Base-by-base conservation (phyloP, 2,888 invertebrate species). In the Dolichopus griseipennis region DNA sequence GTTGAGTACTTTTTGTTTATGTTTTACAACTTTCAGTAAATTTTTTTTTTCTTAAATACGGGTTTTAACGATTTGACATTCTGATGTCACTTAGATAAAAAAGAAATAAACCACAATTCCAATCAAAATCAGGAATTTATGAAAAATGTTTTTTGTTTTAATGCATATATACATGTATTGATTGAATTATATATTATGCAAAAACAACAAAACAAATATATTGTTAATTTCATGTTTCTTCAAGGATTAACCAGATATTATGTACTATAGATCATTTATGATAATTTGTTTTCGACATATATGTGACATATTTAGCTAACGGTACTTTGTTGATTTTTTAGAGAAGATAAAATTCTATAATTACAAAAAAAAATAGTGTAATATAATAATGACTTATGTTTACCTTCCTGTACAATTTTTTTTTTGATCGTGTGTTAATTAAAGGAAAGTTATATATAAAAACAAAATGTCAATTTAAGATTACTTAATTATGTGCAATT, bases 51-150 rank as follows among this genome's bases (percentile, higher is more conserved):
- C 12, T 41, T 18, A 52, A 52, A 52, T 18, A 52, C 52, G 15
- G 15, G 52, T 52, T 52, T 52, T 52, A 52, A 27, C 15, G 2
- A 15, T 52, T 52, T 52, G 52, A 52, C 52, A 52, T 52, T 52
- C 52, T 52, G 52, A 52, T 52, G 52, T 52, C 52, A 52, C 52
- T 52, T 18, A 52, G 52, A 52, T 52, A 52, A 52, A 52, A 52
- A 52, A 52, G 15, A 12, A 52, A 52, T 12, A 52, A 52, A 18
- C 15, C 6, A 52, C 6, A 37, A 37, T 10, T 37, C 6, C 52
- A 52, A 52, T 52, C 8, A 52, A 1, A 18, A 52, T 52, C 52
- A 52, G 52, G 52, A 52, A 52, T 52, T 52, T 52, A 52, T 52
- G 2, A 52, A 18, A 52, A 52, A 52, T 52, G 52, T 52, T 52